Base-by-base conservation (phyloP, 1,140 invertebrate species). In the Pteromalus puparum region DNA sequence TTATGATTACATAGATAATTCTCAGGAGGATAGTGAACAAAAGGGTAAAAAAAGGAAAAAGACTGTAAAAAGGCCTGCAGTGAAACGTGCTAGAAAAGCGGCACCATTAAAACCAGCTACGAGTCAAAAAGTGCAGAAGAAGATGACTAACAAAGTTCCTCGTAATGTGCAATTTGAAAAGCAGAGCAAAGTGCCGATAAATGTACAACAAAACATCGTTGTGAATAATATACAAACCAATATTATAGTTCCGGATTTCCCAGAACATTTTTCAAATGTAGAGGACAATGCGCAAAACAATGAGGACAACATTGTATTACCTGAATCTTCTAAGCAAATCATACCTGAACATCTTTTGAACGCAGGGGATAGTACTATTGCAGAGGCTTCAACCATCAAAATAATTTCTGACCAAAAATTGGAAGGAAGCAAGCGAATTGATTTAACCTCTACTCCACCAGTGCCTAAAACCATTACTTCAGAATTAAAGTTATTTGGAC, bases 1-100 rank as follows among this genome's bases (percentile, higher is more conserved):
- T 34, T 89, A 88, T 81, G 85, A 88, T 70, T 88, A 88, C 81
- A 75, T 81, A n/a, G 83, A 86, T 65, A 72, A 82, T 46, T 75
- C 82, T 38, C 80, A 82, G 65, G 80, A 85, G 21, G 24, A 79
- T 5, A 70, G n/a, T 38, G 28, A 28, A 15, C 24, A 82, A 67
- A 82, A 61, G 34, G 30, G 9, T 67, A 84, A 79, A 81, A 84
- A 81, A 48, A 24, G 13, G 15, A 78, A 81, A 28, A 75, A 26
- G 24, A 18, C 6, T 15, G 26, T 53, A 24, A 78, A 65, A 83
- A 80, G 34, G 18, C 34, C 65, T 24, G 5, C 46, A 42, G 48
- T 53, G 15, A 85, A 73, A 85, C 74, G 67, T 18, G 13, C 9
- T n/a, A 85, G 81, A 82, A 82, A 85, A 74, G 30, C 15, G n/a